Evolutionary conservation across 1,140 invertebrate genomes (phyloP), one percentile per base, ranked within the genome.

Genomic region (Habropoda laboriosa): DNA sequence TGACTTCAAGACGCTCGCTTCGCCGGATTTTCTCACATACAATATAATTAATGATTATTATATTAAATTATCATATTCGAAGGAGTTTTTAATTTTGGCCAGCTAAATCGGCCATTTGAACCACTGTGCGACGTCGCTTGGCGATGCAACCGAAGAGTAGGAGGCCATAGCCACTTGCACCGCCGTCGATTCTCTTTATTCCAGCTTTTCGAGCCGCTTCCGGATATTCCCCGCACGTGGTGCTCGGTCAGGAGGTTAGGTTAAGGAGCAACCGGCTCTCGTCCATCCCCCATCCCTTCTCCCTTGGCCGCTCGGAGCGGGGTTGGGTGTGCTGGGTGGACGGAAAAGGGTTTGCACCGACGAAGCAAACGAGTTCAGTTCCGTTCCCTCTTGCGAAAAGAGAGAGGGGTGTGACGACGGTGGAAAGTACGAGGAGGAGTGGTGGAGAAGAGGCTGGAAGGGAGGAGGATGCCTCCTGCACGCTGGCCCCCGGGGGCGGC

Each of bases 381-480:
- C 67, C 82, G 83, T 80, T 72, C 74, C 78, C 71, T 81, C 55
- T 80, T 61, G 35, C 24, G 64, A 24, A 40, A 4, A 66, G 1
- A 18, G 45, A n/a, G 76, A 64, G 79, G 66, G 76, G 86, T 58
- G 84, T 49, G 72, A 74, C 72, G 79, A 78, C 64, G 80, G 78
- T 77, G 64, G 82, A 82, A 81, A 83, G 72, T 76, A 80, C 79
- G 80, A 80, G 45, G 75, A 76, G 82, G 47, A 83, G 81, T 76
- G 80, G 81, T n/a, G 80, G 80, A 79, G 83, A 73, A 66, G 81
- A 80, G 85, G 79, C 80, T 67, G 51, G 79, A 71, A 74, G 86
- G 76, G 86, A 87, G 79, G 70, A 87, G 83, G 78, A 83, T 92
- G 91, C 92, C 91, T 91, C 89, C 87, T 92, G 91, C 91, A 93